These are phyloP conservation scores for Melanaphis sacchari DNA, from an alignment of 1,140 invertebrate genomes.

Conservation along the genomic window DNA sequence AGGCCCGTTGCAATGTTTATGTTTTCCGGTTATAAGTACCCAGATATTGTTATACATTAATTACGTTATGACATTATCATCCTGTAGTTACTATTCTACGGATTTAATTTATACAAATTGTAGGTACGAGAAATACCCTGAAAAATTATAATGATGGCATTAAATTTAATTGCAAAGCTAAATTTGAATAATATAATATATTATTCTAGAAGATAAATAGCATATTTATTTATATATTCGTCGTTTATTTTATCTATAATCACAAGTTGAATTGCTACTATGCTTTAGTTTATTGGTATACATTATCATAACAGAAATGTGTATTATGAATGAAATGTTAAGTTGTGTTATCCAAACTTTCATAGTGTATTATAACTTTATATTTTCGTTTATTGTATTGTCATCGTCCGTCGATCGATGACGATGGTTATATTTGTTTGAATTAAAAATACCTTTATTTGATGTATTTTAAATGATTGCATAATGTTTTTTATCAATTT, in stretches of 20 bases:
- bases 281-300: neutral
- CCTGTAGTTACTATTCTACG: neutral
- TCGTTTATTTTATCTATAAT: neutral
- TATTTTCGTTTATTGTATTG: neutral
- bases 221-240: no score
- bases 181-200: neutral
- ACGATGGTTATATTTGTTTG: neutral
- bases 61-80: neutral
- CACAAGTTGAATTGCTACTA: neutral
- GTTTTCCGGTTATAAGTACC: neutral
- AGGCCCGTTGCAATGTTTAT: neutral
- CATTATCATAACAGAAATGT: no score
- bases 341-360: neutral
- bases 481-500: neutral
- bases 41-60: neutral
- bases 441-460: neutral
- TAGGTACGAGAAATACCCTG: neutral
- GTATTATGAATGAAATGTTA: no score
- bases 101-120: neutral
- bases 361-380: neutral
- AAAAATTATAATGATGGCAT: neutral
- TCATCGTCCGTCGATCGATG: neutral
- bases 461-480: neutral
- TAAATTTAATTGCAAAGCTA: neutral
- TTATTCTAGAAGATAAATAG: neutral